A percentile compares a stretch with the other conserved stretches of the same genome.
These are phyloP conservation scores for Buathra laborator DNA, from an alignment of 2,888 invertebrate genomes.

Conservation along the genomic window DNA sequence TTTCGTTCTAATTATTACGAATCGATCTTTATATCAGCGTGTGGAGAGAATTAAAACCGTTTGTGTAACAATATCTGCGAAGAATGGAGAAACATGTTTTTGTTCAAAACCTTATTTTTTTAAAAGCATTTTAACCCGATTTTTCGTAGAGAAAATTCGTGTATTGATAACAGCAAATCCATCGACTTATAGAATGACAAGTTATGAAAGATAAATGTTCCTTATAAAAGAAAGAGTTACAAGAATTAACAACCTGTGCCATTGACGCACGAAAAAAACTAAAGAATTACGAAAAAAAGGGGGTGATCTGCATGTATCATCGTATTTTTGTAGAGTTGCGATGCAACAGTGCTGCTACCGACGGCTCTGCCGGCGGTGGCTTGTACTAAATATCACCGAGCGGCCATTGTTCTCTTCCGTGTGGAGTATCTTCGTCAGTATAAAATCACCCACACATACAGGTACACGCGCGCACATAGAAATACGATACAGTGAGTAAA, in stretches of 20 bases:
- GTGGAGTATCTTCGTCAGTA: slow-evolving; percentile 72
- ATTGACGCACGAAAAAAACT: not conserved
- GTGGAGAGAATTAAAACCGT: not conserved
- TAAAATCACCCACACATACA: slow-evolving; percentile 8
- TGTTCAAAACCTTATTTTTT: not conserved
- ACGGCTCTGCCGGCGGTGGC: slow-evolving; percentile 11
- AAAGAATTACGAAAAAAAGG: not conserved
- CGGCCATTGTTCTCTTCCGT: slow-evolving; percentile 73
- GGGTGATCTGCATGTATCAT: not conserved
- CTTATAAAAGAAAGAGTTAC: not conserved
- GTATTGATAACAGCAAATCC: not conserved
- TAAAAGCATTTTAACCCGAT: not conserved
- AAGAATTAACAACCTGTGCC: not conserved
- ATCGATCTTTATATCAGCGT: not conserved
- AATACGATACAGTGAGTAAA: not conserved
- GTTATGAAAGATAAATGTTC: not conserved
- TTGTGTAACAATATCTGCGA: not conserved
- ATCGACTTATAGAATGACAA: not conserved
- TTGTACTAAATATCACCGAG: slow-evolving; percentile 13
- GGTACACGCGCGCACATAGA: not conserved
- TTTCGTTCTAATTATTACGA: not conserved
- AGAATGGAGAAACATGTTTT: not conserved
- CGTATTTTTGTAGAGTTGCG: slow-evolving; percentile 7
- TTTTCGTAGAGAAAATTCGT: not conserved
- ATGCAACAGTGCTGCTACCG: slow-evolving; percentile 32